Evolutionary conservation across 1,140 invertebrate species (phyloP), one percentile per base, ranked within the genome.

Genomic region (Dufourea novaeangliae): DNA sequence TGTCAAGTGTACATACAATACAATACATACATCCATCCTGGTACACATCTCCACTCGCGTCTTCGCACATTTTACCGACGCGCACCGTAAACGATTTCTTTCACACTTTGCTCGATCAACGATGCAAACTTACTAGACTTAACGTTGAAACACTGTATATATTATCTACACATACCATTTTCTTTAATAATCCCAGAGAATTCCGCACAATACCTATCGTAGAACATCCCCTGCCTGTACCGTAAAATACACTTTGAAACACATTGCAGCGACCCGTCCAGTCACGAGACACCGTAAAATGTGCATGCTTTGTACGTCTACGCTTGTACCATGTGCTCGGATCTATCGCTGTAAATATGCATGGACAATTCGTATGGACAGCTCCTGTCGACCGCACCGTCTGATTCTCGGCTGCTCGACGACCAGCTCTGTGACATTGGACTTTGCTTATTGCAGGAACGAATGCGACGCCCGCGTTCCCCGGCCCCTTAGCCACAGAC

Each of bases 401-500:
- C 12, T 2, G 27, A 29, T 5, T 14, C 27, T 14, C 12, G 25
- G 54, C 74, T 20, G 27, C 22, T 17, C 34, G 73, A 41, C 63
- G 64, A 80, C 72, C 64, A 83, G 59, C 62, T 74, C 76, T 86
- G 83, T 91, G 90, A 90, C 88, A 83, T 83, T 90, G 75, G 91
- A 88, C 87, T 92, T 92, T 92, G 81, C 84, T 91, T 79, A 83
- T 92, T 92, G 82, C 92, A 92, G 92, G 92, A 88, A 90, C 82
- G 82, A 90, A 91, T 85, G 73, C 74, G 81, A 90, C 89, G 77
- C 29, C 83, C 85, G 83, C 86, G 86, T 86, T 82, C 44, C 74
- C 84, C 59, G 87, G 89, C 59, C 87, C 89, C 62, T 80, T 89
- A 71, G 75, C 87, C 69, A 82, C 82, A 79, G 84, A 90, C 68